Evolutionary conservation across 2,113 vertebrate species (phyloP).

Genomic region (Marmota monax): DNA sequence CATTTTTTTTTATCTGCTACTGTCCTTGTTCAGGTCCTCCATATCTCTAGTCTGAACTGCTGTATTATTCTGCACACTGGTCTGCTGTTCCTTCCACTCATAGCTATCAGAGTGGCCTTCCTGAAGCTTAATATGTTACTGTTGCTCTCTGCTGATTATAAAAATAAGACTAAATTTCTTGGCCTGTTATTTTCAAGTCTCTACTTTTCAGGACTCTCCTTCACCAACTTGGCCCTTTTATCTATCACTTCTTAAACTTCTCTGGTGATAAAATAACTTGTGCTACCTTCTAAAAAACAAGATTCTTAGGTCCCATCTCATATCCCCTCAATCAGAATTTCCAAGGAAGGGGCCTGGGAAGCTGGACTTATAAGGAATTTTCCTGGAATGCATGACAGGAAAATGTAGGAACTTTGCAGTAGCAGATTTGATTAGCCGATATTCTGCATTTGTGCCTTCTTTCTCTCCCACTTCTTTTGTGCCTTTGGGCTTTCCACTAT

Average conservation of each 20-base stretch:
- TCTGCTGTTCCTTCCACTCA: neutral
- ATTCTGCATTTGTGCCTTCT: neutral
- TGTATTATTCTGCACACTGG: neutral
- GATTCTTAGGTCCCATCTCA: neutral
- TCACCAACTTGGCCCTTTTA: neutral
- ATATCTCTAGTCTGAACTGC: neutral
- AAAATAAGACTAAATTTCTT: neutral
- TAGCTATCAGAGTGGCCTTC: neutral
- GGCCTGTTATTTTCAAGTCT: neutral
- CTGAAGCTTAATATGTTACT: slow-evolving; percentile 3
- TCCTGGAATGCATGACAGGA: neutral
- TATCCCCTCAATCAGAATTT: neutral
- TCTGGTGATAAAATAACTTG: neutral
- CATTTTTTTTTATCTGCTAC: slow-evolving; percentile 17
- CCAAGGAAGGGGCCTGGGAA: neutral
- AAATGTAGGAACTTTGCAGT: neutral
- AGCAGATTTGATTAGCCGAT: neutral
- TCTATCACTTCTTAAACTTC: slow-evolving; percentile 19
- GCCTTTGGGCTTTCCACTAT: neutral
- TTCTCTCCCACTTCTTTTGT: neutral
- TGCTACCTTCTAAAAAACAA: neutral
- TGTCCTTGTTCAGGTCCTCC: neutral
- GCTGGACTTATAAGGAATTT: neutral
- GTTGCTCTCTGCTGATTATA: neutral
- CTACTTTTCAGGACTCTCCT: neutral